Base-by-base conservation (phyloP, 2,888 invertebrate genomes). In the Rhagonycha lutea region DNA sequence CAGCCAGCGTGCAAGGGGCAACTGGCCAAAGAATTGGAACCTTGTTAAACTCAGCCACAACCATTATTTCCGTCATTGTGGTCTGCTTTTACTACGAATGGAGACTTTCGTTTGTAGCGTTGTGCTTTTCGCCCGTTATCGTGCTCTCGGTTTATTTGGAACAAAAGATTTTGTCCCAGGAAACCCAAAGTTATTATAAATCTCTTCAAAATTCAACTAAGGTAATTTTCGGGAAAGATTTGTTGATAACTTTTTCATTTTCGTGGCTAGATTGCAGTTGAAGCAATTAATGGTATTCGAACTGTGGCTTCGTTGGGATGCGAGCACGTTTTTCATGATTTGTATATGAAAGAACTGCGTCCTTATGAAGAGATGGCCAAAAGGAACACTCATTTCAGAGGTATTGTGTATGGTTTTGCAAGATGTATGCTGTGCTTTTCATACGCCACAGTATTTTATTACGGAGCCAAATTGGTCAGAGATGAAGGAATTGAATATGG, bases 1-100 rank as follows among this genome's bases (percentile, higher is more conserved):
- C 95, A 0, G 91, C 95, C 0, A 91, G 92, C 71, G 93, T 95
- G 0, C 95, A 95, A 89, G 95, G 95, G 95, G 94, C 94, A 4
- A 94, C 95, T 4, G 95, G 95, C 14, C 94, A 94, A 88, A 90
- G 95, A 77, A 91, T 95, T 72, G 95, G 95, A 8, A 93, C 93
- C 18, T 91, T 95, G 47, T 86, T 95, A 0, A 94, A 94, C 86
- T 92, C 94, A 0, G 79, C 93, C 4, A 91, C 94, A 2, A 94
- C 95, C 0, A 88, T 95, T 14, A 83, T 89, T 0, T 87, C 95
- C 14, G 92, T 92, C 4, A 86, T 95, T 28, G 90, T 89, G 0
- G 86, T 95, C 0, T 90, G 94, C 0, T 88, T 95, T 86, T 91
- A 90, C 82, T 95, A 92, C 84, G 92, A 94, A 86, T 94, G 94